Evolutionary conservation across 2,113 vertebrate genomes (phyloP).

Genomic region (Litocranius walleri): DNA sequence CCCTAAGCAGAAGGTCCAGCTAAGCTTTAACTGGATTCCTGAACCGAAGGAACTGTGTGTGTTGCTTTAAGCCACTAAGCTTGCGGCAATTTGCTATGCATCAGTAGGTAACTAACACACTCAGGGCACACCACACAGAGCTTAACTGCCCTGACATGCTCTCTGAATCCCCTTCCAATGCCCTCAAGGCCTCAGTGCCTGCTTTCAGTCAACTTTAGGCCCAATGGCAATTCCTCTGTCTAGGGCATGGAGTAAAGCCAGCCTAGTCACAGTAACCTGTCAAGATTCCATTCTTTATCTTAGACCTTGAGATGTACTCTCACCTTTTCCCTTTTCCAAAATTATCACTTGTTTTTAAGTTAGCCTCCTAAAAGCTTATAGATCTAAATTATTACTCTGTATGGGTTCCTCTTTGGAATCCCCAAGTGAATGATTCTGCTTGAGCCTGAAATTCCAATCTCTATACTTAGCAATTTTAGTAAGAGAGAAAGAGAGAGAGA

Average conservation of each 20-base stretch:
- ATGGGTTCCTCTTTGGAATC: not conserved
- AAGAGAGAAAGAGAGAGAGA: not conserved
- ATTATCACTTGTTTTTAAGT: not conserved
- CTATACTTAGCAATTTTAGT: not conserved
- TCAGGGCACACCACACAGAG: not conserved
- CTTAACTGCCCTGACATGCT: not conserved
- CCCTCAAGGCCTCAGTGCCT: not conserved
- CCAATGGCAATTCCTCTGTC: not conserved
- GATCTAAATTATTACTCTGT: not conserved
- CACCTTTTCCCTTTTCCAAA: rapidly evolving
- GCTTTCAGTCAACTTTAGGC: not conserved
- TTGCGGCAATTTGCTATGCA: not conserved
- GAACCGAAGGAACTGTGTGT: not conserved
- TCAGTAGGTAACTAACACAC: not conserved
- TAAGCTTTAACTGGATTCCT: not conserved
- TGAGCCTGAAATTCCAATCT: not conserved
- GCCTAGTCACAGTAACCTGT: not conserved
- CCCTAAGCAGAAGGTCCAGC: not conserved
- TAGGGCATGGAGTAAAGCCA: not conserved
- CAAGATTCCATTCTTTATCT: not conserved
- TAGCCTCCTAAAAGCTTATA: not conserved
- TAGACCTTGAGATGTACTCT: not conserved
- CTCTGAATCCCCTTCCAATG: not conserved
- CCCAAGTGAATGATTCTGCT: not conserved
- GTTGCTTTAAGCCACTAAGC: not conserved